These are phyloP conservation scores for Torymus auratus DNA, from an alignment of 2,888 invertebrate species.

Conservation along the genomic window DNA sequence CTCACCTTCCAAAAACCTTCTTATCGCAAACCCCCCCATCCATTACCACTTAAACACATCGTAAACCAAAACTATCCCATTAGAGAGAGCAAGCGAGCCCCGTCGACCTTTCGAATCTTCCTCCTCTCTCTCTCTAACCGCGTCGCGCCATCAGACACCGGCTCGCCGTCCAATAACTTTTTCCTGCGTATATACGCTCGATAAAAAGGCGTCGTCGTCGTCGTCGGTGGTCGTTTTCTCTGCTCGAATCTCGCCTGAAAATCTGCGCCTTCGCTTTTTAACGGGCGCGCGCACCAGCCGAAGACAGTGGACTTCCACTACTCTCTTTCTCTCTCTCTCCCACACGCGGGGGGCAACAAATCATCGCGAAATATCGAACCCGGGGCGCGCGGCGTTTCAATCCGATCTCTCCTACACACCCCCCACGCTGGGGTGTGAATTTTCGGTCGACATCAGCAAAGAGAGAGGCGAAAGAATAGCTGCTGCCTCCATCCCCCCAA, in stretches of 20 bases:
- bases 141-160: neutral
- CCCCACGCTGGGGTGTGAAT: neutral
- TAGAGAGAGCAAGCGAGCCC: too few species aligned
- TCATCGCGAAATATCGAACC: slow-evolving; percentile 39
- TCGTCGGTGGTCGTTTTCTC: too few species aligned
- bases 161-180: slow-evolving; percentile 1
- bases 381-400: slow-evolving; percentile 4
- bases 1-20: too few species aligned
- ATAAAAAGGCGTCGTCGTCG: neutral
- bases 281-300: neutral
- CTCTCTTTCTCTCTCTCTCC: too few species aligned
- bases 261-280: neutral
- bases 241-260: slow-evolving; percentile 12
- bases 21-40: too few species aligned
- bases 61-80: too few species aligned
- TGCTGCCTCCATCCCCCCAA: neutral
- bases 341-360: slow-evolving; percentile 23
- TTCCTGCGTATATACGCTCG: neutral
- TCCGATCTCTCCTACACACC: neutral
- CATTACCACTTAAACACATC: too few species aligned
- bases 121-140: neutral
- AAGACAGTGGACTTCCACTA: neutral
- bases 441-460: slow-evolving; percentile 37
- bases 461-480: slow-evolving; percentile 11
- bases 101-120: neutral